Evolutionary conservation across 2,888 invertebrate genomes (phyloP).

Genomic region (Epinotia bilunana): DNA sequence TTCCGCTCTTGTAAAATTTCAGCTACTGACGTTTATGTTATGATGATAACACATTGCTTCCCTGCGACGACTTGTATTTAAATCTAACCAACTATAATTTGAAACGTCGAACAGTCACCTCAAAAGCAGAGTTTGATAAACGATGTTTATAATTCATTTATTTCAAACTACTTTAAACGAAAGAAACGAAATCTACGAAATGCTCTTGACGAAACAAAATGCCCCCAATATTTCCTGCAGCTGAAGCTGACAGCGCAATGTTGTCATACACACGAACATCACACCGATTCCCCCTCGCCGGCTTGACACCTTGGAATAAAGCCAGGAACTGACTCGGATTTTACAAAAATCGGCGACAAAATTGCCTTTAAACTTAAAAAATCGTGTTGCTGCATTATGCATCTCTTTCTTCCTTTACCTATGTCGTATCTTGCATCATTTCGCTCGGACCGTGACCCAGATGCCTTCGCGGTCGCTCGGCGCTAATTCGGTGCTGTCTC

Average conservation of each 20-base stretch:
- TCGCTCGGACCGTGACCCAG: slow-evolving; percentile 71
- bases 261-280: slow-evolving; percentile 18
- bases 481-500: slow-evolving; percentile 72
- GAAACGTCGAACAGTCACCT: not conserved
- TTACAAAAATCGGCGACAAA: slow-evolving; percentile 15
- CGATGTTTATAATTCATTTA: not conserved
- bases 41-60: not conserved
- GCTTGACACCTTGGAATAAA: slow-evolving; percentile 26
- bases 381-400: slow-evolving; percentile 20
- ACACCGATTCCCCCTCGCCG: slow-evolving; percentile 12
- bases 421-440: slow-evolving; percentile 51
- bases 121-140: not conserved
- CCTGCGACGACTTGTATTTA: not conserved
- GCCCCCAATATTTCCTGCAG: slow-evolving; percentile 1
- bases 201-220: not conserved
- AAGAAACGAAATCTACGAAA: not conserved
- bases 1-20: too few relatives aligned
- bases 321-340: slow-evolving; percentile 31
- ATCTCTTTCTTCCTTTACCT: slow-evolving; percentile 51
- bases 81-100: not conserved
- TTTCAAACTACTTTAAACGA: not conserved
- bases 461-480: slow-evolving; percentile 59
- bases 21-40: too few relatives aligned
- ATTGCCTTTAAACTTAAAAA: slow-evolving; percentile 33
- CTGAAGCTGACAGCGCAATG: slow-evolving; percentile 25